These are phyloP conservation scores for Loxodonta africana DNA, from an alignment of 2,113 vertebrate genomes.

Conservation along the genomic window DNA sequence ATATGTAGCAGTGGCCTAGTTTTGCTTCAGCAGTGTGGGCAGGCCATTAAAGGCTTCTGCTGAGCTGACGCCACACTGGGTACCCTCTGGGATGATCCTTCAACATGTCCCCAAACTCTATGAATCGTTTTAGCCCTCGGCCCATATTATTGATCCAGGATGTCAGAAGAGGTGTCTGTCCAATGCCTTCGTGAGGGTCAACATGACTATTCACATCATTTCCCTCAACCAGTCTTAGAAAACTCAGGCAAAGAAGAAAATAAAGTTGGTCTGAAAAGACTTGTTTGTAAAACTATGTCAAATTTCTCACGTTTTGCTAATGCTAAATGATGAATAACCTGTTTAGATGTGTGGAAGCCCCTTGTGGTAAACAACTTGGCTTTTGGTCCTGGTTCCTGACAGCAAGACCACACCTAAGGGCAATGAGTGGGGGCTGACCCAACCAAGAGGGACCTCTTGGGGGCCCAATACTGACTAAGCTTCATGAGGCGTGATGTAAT, in stretches of 20 bases:
- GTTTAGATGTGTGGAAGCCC: background rate
- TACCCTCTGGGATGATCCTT: background rate
- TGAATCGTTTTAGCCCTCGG: background rate
- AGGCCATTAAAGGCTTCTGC: background rate
- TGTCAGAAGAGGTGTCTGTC: background rate
- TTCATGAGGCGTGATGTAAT: background rate
- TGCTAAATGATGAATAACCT: background rate
- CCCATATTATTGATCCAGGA: background rate
- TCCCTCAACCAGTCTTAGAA: background rate
- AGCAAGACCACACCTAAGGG: background rate
- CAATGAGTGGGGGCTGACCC: background rate
- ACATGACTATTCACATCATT: background rate
- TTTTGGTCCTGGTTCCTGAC: background rate
- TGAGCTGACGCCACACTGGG: background rate
- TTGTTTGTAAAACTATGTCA: background rate
- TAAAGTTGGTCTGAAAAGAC: background rate
- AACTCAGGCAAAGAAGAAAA: slow-evolving; percentile 23
- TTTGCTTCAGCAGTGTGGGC: background rate
- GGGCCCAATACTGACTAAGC: background rate
- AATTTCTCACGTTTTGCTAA: background rate
- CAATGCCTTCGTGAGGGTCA: background rate
- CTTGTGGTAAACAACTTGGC: background rate
- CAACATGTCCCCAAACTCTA: background rate
- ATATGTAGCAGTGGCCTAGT: background rate
- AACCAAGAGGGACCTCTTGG: background rate